These are phyloP conservation scores for Schizaphis graminum DNA, from an alignment of 2,888 invertebrate genomes.

Conservation along the genomic window DNA sequence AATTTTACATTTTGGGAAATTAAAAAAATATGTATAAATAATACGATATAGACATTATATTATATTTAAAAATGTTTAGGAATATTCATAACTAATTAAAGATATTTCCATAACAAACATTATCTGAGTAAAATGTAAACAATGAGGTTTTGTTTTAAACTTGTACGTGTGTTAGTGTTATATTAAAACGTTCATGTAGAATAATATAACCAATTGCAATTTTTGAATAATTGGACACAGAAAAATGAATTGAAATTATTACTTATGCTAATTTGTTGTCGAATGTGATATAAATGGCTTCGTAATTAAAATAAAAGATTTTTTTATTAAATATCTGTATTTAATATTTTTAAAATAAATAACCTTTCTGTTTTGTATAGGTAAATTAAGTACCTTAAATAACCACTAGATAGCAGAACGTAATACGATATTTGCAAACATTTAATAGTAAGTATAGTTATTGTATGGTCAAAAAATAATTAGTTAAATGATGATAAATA, in stretches of 20 bases:
- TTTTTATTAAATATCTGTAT: background rate
- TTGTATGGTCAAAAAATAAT: background rate
- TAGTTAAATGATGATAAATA: rapidly evolving
- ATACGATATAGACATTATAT: no score
- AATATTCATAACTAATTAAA: background rate
- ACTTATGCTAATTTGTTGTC: background rate
- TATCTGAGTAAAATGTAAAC: background rate
- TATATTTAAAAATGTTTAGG: no score
- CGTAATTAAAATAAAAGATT: background rate
- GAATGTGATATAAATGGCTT: background rate
- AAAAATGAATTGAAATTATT: background rate
- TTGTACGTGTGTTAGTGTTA: background rate
- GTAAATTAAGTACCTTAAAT: background rate
- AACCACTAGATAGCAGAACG: background rate
- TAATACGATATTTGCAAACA: background rate
- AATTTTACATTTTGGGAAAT: no score
- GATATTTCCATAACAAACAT: background rate
- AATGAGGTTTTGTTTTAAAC: background rate
- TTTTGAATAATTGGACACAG: background rate
- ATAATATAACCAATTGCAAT: background rate
- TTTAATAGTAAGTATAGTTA: background rate
- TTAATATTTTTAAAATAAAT: background rate
- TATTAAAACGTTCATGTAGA: background rate
- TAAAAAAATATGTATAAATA: background rate
- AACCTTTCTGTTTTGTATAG: background rate